These are phyloP conservation scores for Actenoides hombroni DNA, from an alignment of 2,113 vertebrate species.

Conservation along the genomic window DNA sequence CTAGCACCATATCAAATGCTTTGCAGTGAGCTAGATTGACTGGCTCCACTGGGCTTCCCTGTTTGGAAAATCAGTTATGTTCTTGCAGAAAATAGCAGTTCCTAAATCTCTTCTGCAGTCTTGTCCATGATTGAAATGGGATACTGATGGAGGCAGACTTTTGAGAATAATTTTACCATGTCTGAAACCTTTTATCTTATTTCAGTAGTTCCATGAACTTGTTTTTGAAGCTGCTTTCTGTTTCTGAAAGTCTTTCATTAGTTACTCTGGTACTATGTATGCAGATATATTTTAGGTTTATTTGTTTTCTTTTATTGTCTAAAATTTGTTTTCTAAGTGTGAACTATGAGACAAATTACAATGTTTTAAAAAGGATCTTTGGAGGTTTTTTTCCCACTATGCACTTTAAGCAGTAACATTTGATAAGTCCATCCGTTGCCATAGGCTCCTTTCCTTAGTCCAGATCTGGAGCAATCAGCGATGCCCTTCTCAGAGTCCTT, in stretches of 20 bases:
- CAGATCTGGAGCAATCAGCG: not conserved
- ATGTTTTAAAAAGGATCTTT: not conserved
- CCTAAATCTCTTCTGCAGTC: not conserved
- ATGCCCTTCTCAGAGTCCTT: not conserved
- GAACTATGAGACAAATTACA: not conserved
- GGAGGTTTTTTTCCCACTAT: not conserved
- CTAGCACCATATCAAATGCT: not conserved
- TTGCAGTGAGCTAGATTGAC: accelerated
- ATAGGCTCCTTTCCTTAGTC: not conserved
- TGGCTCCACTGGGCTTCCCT: not conserved
- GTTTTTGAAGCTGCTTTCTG: not conserved
- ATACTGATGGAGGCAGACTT: not conserved
- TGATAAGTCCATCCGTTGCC: not conserved
- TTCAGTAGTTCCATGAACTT: not conserved
- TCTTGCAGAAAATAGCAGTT: not conserved
- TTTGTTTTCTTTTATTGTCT: not conserved
- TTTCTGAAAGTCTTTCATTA: not conserved
- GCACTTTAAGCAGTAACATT: not conserved
- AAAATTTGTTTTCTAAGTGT: not conserved
- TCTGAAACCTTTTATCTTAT: not conserved
- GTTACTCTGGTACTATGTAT: not conserved
- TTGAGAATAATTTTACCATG: not conserved
- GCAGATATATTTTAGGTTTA: not conserved
- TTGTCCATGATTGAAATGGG: not conserved
- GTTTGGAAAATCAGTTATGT: not conserved